These are phyloP conservation scores for Ethmia dodecea DNA, from an alignment of 2,888 invertebrate species.

Conservation along the genomic window DNA sequence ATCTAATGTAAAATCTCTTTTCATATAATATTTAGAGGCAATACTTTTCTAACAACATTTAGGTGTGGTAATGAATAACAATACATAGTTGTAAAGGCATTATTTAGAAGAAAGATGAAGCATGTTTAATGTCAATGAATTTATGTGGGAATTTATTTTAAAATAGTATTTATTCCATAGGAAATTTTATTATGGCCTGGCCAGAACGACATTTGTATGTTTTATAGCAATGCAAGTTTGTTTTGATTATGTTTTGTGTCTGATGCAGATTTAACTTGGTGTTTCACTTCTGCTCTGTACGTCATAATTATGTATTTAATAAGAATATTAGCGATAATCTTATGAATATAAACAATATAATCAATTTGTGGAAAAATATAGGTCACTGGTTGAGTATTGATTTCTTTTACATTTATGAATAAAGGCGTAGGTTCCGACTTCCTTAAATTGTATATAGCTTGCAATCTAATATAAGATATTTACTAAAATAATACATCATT, in stretches of 20 bases:
- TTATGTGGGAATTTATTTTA: conserved; percentile 43
- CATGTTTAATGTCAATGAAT: conserved; percentile 45
- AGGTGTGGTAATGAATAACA: conserved; percentile 68
- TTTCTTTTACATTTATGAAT: not conserved
- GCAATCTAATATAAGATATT: no score
- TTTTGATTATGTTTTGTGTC: conserved; percentile 47
- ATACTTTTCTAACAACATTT: conserved; percentile 73
- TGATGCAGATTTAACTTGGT: conserved; percentile 76
- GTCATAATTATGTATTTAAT: no score
- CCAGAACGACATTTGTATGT: conserved; percentile 54
- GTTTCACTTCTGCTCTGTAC: no score
- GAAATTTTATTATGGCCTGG: conserved; percentile 45
- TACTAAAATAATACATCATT: no score
- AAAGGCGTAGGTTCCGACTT: not conserved
- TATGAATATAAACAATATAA: conserved; percentile 8
- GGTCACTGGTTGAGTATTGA: conserved; percentile 4
- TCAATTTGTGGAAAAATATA: conserved; percentile 3
- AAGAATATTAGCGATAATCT: no score
- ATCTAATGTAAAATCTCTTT: conserved; percentile 59
- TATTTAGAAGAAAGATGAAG: conserved; percentile 56
- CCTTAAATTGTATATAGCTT: conserved; percentile 25
- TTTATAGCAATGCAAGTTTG: conserved; percentile 57
- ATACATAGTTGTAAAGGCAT: conserved; percentile 67
- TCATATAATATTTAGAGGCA: conserved; percentile 69
- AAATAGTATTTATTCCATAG: conserved; percentile 48